A percentile compares a stretch with the other conserved stretches of the same genome.
phyloP scores from a whole-genome alignment of 1,140 invertebrate species.

The Helicoverpa armigera region DNA sequence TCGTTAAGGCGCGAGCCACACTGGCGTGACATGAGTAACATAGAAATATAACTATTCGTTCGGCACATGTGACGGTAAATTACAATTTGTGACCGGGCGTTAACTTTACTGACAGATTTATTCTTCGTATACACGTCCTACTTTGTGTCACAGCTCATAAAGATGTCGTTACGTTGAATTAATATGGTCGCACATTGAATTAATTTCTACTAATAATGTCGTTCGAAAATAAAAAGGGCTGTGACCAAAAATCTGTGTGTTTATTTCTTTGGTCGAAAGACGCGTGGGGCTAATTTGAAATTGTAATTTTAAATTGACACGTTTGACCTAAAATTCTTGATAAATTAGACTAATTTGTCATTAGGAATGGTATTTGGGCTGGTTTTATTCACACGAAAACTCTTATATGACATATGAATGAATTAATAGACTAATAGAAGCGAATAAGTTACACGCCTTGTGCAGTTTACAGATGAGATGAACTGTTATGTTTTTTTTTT shows the following conservation, averaged over 20 bases:
- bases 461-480: too few relatives aligned
- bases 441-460: too few relatives aligned
- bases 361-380: constrained; percentile 2
- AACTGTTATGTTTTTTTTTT: too few relatives aligned
- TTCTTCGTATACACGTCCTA: constrained; percentile 75
- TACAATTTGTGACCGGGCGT: constrained; percentile 82
- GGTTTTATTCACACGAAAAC: constrained; percentile 3
- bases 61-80: constrained; percentile 75
- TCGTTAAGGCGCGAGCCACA: constrained; percentile 13
- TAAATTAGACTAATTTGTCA: constrained; percentile 30
- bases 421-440: background rate
- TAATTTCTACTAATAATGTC: constrained; percentile 63
- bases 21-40: constrained; percentile 48
- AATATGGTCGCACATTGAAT: constrained; percentile 65
- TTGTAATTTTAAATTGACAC: constrained; percentile 1
- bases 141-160: constrained; percentile 80
- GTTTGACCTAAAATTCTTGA: constrained; percentile 32
- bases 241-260: constrained; percentile 20
- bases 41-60: constrained; percentile 65
- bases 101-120: constrained; percentile 81
- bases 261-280: constrained; percentile 19
- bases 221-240: constrained; percentile 31
- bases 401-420: background rate
- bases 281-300: constrained; percentile 19
- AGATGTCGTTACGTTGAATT: constrained; percentile 80